These are phyloP conservation scores for Prionace glauca DNA, from an alignment of 2,797 vertebrate genomes.

Conservation along the genomic window DNA sequence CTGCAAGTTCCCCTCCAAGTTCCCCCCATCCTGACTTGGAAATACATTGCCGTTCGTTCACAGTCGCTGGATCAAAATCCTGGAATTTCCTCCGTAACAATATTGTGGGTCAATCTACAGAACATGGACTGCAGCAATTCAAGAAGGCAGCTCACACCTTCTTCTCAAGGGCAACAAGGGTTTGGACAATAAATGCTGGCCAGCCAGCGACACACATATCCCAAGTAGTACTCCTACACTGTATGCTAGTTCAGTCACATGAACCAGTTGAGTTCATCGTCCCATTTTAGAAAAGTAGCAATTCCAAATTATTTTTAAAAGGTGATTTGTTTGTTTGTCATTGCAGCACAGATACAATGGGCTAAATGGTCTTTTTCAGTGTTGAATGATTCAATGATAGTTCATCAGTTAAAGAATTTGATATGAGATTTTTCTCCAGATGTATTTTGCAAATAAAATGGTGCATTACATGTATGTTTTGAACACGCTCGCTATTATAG, in stretches of 20 bases:
- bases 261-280: not conserved
- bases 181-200: no score
- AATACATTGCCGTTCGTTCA: no score
- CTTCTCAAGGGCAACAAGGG: no score
- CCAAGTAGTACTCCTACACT: no score
- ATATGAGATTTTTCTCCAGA: not conserved
- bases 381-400: not conserved
- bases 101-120: no score
- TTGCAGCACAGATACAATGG: not conserved
- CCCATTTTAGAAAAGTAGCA: not conserved
- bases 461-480: not conserved
- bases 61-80: no score
- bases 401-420: not conserved
- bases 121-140: no score
- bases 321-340: not conserved
- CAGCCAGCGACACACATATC: no score
- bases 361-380: not conserved
- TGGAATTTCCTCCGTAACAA: no score
- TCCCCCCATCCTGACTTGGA: no score
- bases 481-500: not conserved
- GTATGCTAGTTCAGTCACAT: not conserved
- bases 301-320: not conserved
- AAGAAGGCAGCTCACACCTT: no score
- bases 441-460: not conserved
- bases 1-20: no score